Conservation (phyloP, 2,888 invertebrate genomes). For the Nomada fabriciana region DNA sequence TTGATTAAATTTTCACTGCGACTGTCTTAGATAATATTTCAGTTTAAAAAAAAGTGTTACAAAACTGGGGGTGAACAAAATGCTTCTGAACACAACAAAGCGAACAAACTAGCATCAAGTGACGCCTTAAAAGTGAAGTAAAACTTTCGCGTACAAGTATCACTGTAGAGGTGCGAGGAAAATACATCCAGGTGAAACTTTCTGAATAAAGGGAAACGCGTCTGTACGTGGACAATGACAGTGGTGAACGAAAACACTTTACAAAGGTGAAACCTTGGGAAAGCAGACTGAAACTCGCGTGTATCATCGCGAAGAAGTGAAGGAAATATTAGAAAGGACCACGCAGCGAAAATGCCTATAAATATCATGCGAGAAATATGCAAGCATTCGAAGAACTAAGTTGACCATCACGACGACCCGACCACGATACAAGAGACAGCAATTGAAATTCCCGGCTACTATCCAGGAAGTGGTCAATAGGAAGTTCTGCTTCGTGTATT, state of each 20-base stretch:
- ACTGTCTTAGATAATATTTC: too few relatives aligned
- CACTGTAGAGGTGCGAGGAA: neutral
- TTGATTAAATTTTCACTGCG: too few relatives aligned
- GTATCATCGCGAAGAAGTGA: slow-evolving; percentile 9
- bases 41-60: neutral
- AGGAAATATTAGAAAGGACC: neutral
- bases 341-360: neutral
- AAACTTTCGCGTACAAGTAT: slow-evolving; percentile 14
- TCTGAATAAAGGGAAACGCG: slow-evolving; percentile 11
- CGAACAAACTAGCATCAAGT: slow-evolving; percentile 9
- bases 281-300: neutral
- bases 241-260: neutral
- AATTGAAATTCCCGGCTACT: slow-evolving; percentile 57
- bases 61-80: neutral
- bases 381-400: slow-evolving; percentile 13
- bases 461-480: slow-evolving; percentile 69
- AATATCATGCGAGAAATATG: neutral
- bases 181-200: slow-evolving; percentile 3
- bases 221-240: neutral
- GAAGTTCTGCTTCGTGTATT: slow-evolving; percentile 61
- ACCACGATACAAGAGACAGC: slow-evolving; percentile 36
- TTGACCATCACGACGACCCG: slow-evolving; percentile 1
- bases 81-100: slow-evolving; percentile 3
- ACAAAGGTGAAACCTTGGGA: neutral
- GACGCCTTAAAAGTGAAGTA: slow-evolving; percentile 23